phyloP scores from a whole-genome alignment of 2,797 vertebrate species.

The Pteropus rufus region DNA sequence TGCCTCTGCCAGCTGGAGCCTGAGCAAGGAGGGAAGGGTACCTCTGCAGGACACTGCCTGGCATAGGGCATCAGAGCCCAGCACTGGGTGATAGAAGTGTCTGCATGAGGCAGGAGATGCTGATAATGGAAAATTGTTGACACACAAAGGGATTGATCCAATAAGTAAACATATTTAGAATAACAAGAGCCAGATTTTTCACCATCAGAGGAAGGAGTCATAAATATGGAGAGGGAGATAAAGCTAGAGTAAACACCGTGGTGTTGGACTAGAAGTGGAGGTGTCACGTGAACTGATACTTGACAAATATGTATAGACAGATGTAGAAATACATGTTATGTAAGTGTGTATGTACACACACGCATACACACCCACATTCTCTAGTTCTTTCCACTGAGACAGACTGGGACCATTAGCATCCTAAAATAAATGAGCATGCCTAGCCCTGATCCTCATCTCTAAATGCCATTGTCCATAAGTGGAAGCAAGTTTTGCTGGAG shows the following conservation, averaged over 20 bases:
- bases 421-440: not conserved
- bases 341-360: not conserved
- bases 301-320: not conserved
- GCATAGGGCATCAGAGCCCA: not conserved
- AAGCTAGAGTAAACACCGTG: not conserved
- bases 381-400: not conserved
- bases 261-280: not conserved
- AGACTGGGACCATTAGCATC: not conserved
- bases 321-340: not conserved
- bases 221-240: not conserved
- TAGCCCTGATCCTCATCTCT: not conserved
- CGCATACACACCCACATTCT: not conserved
- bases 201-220: not conserved
- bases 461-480: not conserved
- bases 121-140: not conserved
- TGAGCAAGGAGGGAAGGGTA: not conserved
- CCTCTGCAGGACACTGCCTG: not conserved
- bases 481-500: not conserved
- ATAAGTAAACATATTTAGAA: not conserved
- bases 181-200: not conserved
- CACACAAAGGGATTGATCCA: not conserved
- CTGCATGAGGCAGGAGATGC: not conserved
- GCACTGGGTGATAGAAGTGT: not conserved
- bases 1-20: not conserved
- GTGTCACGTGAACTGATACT: not conserved